These are phyloP conservation scores for Limosa lapponica DNA, from an alignment of 2,797 vertebrate genomes.

Conservation along the genomic window DNA sequence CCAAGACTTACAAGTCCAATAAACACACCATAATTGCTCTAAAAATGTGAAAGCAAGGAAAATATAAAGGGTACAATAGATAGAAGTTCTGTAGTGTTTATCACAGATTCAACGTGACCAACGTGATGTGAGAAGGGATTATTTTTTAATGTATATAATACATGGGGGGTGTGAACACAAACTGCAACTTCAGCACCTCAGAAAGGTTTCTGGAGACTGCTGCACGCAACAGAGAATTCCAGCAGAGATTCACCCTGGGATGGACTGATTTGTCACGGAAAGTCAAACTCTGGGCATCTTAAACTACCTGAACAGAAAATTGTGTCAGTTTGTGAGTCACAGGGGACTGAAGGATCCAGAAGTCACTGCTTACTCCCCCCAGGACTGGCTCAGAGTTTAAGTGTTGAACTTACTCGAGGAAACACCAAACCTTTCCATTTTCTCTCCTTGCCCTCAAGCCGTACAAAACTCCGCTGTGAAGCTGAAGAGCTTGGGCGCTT, in stretches of 20 bases:
- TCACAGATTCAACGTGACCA: background rate
- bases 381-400: background rate
- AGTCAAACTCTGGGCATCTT: background rate
- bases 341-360: background rate
- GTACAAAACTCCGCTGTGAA: background rate
- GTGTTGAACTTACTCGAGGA: background rate
- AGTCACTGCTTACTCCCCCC: accelerated
- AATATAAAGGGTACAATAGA: accelerated
- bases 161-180: accelerated
- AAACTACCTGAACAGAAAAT: background rate
- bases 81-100: background rate
- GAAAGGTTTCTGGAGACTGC: background rate
- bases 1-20: background rate
- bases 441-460: background rate
- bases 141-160: background rate
- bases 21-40: background rate
- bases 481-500: background rate
- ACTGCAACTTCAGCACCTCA: accelerated
- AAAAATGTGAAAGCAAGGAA: background rate
- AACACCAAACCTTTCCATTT: background rate
- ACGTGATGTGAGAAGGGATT: background rate
- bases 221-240: background rate
- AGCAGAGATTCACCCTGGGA: background rate
- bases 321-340: background rate
- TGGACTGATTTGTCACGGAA: background rate